Percentiles rank a stretch among this genome's conserved stretches.
These are phyloP conservation scores for Automeris io DNA, from an alignment of 2,888 invertebrate species.

Conservation along the genomic window DNA sequence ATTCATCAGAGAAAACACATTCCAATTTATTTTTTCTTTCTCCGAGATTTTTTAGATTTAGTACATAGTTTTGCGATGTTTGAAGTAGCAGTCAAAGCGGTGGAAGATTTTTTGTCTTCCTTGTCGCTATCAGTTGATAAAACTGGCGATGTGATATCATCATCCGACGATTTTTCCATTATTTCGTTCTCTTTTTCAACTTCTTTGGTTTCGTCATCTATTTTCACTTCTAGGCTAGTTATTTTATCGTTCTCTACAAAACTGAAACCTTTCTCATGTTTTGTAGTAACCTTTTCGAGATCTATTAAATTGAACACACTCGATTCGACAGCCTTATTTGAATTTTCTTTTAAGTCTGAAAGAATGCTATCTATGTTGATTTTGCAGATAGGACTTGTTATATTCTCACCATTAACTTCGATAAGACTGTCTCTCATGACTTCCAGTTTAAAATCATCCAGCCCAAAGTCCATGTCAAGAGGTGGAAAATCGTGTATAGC, in stretches of 20 bases:
- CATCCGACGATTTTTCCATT: slow-evolving; percentile 77
- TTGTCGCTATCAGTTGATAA: slow-evolving; percentile 77
- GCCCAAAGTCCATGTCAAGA: slow-evolving; percentile 56
- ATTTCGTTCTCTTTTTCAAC: slow-evolving; percentile 43
- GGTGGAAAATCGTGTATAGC: slow-evolving; percentile 54
- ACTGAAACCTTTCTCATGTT: slow-evolving; percentile 58
- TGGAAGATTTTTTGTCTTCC: slow-evolving; percentile 56
- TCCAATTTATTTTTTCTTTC: slow-evolving; percentile 77
- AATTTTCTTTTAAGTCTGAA: slow-evolving; percentile 59
- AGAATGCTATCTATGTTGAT: slow-evolving; percentile 66
- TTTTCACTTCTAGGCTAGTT: slow-evolving; percentile 54
- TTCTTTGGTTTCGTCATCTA: slow-evolving; percentile 49
- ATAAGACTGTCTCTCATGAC: slow-evolving; percentile 65
- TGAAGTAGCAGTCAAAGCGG: slow-evolving; percentile 48
- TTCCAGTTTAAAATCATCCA: slow-evolving; percentile 65
- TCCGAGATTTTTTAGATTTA: slow-evolving; percentile 76
- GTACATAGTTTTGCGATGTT: slow-evolving; percentile 58
- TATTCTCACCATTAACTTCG: slow-evolving; percentile 46
- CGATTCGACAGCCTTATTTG: slow-evolving; percentile 45
- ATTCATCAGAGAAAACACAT: slow-evolving; percentile 44
- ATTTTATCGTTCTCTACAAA: slow-evolving; percentile 61
- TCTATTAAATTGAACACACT: slow-evolving; percentile 64
- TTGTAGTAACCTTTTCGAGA: slow-evolving; percentile 55
- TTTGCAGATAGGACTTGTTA: slow-evolving; percentile 64
- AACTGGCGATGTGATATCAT: slow-evolving; percentile 70